Evolutionary conservation across 1,140 invertebrate genomes (phyloP), one percentile per base, ranked within the genome.

Genomic region (Drosophila nikananu): DNA sequence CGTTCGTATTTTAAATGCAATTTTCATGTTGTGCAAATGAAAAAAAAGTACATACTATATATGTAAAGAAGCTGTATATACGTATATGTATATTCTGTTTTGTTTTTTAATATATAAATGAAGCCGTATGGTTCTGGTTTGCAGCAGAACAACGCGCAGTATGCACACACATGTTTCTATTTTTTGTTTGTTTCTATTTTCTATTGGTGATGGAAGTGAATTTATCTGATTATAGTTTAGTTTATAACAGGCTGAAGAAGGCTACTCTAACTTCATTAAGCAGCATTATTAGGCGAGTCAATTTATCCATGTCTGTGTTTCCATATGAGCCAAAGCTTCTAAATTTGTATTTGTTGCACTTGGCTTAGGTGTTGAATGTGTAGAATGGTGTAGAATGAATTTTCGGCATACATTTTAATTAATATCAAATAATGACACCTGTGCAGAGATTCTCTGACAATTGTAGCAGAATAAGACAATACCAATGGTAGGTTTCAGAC

Each of bases 1-100:
- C 48, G 15, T 66, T 72, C 21, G 62, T 19, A 66, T 52, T 59
- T 65, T 27, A 81, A 63, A 76, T 71, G 61, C 48, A 59, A 62
- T 75, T 71, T 62, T 39, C 39, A 68, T 80, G 61, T 78, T 57
- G 13, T n/a, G 21, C 10, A n/a, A 12, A 59, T 17, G 5, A 9
- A 35, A n/a, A 23, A 65, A 23, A 66, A 12, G 5, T 4, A 44
- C 1, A 19, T 10, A 19, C 0, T 12, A 12, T 12, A 32, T 32
- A 12, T 32, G 10, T n/a, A 60, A 19, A 17, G 12, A 19, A 27
- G 30, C n/a, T 46, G 27, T 25, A 7, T 15, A 10, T 10, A 23
- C 35, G 27, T 25, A 7, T 15, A 10, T 10, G 17, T 5, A 15
- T 21, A 6, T 32, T 12, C 6, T 19, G 6, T 15, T 32, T 32